Evolutionary conservation across 2,797 vertebrate species (phyloP).

Genomic region (Streptopelia turtur): DNA sequence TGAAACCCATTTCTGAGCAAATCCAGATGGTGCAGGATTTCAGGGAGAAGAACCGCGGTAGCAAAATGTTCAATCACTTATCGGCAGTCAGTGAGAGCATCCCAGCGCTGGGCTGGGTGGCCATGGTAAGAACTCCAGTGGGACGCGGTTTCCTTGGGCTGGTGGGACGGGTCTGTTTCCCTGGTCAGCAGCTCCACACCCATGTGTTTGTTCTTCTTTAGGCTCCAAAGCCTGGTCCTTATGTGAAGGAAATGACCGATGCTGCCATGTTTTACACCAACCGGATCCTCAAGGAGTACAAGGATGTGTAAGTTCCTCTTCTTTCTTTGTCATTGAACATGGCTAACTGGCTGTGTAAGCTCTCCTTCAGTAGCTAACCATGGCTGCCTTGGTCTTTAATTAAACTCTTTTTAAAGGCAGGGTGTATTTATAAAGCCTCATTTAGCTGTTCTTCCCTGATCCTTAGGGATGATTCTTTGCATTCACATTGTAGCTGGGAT

Average conservation of each 20-base stretch:
- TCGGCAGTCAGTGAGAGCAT: constrained; percentile 95
- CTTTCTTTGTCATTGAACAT: neutral
- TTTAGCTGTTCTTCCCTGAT: neutral
- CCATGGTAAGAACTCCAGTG: constrained; percentile 84
- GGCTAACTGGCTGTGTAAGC: neutral
- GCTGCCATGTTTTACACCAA: constrained; percentile 98
- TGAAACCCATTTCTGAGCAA: constrained; percentile 88
- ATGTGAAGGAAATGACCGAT: constrained; percentile 95
- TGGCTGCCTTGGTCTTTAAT: neutral
- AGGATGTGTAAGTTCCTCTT: constrained; percentile 86
- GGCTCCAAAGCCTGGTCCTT: constrained; percentile 92
- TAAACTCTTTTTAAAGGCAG: neutral
- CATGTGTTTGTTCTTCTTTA: constrained; percentile 24
- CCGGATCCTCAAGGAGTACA: constrained; percentile 96
- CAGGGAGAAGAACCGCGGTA: constrained; percentile 91
- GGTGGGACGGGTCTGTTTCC: neutral
- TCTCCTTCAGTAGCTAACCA: neutral
- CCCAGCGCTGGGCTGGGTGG: constrained; percentile 93
- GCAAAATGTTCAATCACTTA: constrained; percentile 91
- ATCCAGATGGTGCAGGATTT: constrained; percentile 89
- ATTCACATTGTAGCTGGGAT: neutral
- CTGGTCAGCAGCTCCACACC: neutral
- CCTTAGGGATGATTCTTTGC: neutral
- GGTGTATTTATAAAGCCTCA: neutral
- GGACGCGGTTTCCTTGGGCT: neutral